These are phyloP conservation scores for Misgurnus anguillicaudatus DNA, from an alignment of 2,113 vertebrate species.

Conservation along the genomic window DNA sequence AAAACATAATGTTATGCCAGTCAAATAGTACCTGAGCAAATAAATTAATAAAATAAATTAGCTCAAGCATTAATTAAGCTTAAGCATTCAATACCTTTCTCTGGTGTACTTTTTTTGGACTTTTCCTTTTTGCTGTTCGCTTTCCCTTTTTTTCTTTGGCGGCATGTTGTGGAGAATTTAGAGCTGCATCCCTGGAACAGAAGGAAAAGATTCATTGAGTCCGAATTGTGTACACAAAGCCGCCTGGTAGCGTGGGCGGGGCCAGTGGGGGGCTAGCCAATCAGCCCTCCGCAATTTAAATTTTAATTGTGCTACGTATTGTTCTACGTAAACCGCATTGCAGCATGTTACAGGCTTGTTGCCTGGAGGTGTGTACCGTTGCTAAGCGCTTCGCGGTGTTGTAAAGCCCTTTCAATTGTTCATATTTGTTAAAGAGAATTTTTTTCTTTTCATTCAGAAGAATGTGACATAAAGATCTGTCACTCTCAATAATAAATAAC, in stretches of 20 bases:
- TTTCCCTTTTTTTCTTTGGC: conserved; percentile 67
- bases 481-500: not conserved
- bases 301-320: conserved; percentile 16
- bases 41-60: not conserved
- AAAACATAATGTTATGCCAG: not conserved
- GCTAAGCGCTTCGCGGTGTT: conserved; percentile 47
- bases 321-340: not conserved
- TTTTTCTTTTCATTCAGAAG: too few relatives aligned
- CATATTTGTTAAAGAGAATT: not conserved
- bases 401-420: conserved; percentile 10
- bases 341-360: conserved; percentile 29
- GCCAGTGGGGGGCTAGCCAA: conserved; percentile 46
- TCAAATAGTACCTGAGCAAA: not conserved
- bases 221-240: not conserved
- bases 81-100: conserved; percentile 54
- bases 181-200: not conserved
- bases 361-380: conserved; percentile 29
- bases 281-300: conserved; percentile 40
- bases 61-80: not conserved
- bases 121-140: conserved; percentile 64
- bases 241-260: conserved; percentile 20
- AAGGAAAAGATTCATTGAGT: not conserved
- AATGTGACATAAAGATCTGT: too few relatives aligned
- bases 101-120: conserved; percentile 50
- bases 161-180: conserved; percentile 63